These are phyloP conservation scores for Sminthopsis crassicaudata DNA, from an alignment of 2,113 vertebrate genomes.

Conservation along the genomic window DNA sequence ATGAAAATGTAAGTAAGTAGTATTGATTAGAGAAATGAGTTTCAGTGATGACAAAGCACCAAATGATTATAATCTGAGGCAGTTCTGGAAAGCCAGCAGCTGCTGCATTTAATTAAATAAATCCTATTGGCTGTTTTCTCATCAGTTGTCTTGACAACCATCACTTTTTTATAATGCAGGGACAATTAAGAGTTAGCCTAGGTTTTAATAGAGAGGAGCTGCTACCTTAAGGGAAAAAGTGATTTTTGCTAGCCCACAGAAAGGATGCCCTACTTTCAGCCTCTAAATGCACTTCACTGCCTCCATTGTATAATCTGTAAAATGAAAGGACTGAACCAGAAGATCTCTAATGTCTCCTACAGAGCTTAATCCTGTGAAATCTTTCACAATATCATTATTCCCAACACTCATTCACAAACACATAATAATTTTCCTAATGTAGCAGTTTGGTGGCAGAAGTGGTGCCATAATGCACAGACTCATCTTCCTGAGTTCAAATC, in stretches of 20 bases:
- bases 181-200: slow-evolving; percentile 48
- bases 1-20: background rate
- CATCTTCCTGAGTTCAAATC: no score
- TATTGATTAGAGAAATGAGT: background rate
- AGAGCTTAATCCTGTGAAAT: background rate
- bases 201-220: slow-evolving; percentile 2
- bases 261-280: background rate
- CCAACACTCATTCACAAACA: background rate
- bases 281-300: background rate
- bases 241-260: slow-evolving; percentile 18
- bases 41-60: slow-evolving; percentile 19
- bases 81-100: slow-evolving; percentile 40
- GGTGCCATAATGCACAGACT: background rate
- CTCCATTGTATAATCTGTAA: background rate
- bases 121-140: slow-evolving; percentile 5
- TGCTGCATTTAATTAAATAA: slow-evolving; percentile 23
- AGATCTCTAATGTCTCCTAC: background rate
- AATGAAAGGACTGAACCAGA: background rate
- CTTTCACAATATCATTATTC: background rate
- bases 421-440: background rate
- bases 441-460: background rate
- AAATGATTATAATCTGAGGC: slow-evolving; percentile 27
- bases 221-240: slow-evolving; percentile 8
- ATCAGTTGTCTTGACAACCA: slow-evolving; percentile 52
- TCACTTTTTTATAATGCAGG: slow-evolving; percentile 18